These are phyloP conservation scores for Dicaeum eximium DNA, from an alignment of 2,113 vertebrate genomes.

Conservation along the genomic window DNA sequence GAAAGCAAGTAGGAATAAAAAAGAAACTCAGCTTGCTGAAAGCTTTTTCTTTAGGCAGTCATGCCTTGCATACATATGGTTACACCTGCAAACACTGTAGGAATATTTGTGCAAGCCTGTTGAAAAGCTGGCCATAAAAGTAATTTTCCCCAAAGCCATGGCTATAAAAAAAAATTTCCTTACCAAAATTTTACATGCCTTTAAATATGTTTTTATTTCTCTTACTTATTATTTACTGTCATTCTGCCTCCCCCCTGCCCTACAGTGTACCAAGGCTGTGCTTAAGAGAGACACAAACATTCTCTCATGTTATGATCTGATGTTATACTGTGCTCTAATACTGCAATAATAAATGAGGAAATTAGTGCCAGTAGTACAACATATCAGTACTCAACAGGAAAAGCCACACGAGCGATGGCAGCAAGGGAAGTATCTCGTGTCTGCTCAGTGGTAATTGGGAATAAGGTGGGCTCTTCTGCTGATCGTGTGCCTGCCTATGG, in stretches of 20 bases:
- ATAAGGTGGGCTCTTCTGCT: not conserved
- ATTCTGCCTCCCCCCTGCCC: not conserved
- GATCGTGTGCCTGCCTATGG: not conserved
- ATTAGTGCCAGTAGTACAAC: not conserved
- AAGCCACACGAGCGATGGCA: not conserved
- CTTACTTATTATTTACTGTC: conserved; percentile 20
- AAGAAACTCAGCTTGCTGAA: not conserved
- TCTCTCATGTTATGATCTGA: not conserved
- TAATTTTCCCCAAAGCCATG: conserved; percentile 23
- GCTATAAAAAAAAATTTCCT: conserved; percentile 8
- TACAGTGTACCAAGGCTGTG: not conserved
- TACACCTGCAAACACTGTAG: conserved; percentile 3
- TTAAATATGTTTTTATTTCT: conserved; percentile 42
- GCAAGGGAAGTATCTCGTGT: not conserved
- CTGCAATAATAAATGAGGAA: conserved; percentile 12
- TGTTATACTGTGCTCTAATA: not conserved
- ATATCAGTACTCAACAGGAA: not conserved
- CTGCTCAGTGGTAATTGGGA: not conserved
- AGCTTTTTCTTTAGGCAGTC: not conserved
- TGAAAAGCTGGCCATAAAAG: conserved; percentile 31
- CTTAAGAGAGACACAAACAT: not conserved
- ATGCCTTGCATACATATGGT: not conserved
- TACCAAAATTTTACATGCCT: conserved; percentile 19
- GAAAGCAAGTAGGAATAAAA: not conserved
- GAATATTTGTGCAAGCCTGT: not conserved